Evolutionary conservation across 2,113 vertebrate species (phyloP).

Genomic region (Hassar affinis): DNA sequence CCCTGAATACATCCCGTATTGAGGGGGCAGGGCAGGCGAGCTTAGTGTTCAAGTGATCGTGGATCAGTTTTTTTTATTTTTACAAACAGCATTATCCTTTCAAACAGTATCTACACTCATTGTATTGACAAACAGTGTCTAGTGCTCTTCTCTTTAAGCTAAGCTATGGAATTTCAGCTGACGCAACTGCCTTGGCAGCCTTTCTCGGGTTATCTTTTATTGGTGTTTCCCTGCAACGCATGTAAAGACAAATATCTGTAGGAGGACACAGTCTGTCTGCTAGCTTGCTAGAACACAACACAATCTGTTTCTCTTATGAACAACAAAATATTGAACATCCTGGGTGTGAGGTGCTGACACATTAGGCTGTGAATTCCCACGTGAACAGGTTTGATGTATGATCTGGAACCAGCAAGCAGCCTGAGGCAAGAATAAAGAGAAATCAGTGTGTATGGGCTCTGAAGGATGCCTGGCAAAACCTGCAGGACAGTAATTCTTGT

Average conservation of each 20-base stretch:
- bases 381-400: conserved; percentile 22
- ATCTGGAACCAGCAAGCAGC: conserved; percentile 14
- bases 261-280: not conserved
- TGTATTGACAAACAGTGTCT: not conserved
- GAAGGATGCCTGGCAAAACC: not conserved
- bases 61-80: not conserved
- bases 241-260: conserved; percentile 1
- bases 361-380: conserved; percentile 21
- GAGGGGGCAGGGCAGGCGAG: not conserved
- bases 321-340: conserved; percentile 25
- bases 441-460: conserved; percentile 2
- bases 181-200: not conserved
- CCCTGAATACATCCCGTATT: not conserved
- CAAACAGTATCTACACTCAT: not conserved
- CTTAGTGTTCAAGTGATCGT: not conserved
- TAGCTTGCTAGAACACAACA: not conserved
- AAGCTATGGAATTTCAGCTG: not conserved
- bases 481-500: not conserved
- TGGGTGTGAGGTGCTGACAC: conserved; percentile 17
- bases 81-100: not conserved
- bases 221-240: conserved; percentile 3
- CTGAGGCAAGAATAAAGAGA: conserved; percentile 5
- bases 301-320: conserved; percentile 22
- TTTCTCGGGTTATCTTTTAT: not conserved
- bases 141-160: not conserved